Base-by-base conservation (phyloP, 2,888 invertebrate genomes). In the Hipparchia sbordonii region DNA sequence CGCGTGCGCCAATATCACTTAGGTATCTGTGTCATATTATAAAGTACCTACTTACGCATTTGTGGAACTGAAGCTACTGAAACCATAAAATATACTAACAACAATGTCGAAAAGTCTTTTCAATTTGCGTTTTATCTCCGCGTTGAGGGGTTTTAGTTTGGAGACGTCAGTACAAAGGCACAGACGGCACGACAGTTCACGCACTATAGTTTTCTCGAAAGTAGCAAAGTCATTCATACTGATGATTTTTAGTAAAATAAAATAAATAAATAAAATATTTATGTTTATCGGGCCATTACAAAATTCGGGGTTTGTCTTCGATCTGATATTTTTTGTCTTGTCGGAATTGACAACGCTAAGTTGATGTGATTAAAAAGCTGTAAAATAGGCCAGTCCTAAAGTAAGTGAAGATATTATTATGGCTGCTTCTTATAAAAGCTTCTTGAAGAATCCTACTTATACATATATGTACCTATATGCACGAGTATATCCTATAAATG, bases 131-230 rank as follows among this genome's bases (percentile, higher is more conserved):
- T 93, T 93, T 46, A 90, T 77, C 78, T 93, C 93, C 0, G 87
- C 81, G 75, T 88, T 93, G 10, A 93, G 85, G 6, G 93, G 92
- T 74, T 93, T 93, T 48, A 93, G 81, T 81, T 91, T 92, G 59
- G 89, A 86, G 33, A 92, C 90, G 80, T 93, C 93, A n/a, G 87
- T 89, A 79, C 93, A 92, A 62, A 93, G 80, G 82, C 93, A 93
- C 78, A 93, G 79, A 52, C 93, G 89, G 82, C 93, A 93, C 39
- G 93, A 90, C 76, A 93, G 83, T 82, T 93, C 93, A 70, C 93
- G 91, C 72, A 93, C 92, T 82, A 93, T 90, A 71, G 84, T 87
- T 85, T 92, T 93, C 77, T 92, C 93, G 59, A 92, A 87, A 82
- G 79, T 86, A 12, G 82, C 78, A 83, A 90, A 92, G 82, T 93